A percentile compares a stretch with the other conserved stretches of the same genome.
These are phyloP conservation scores for Alligator sinensis DNA, from an alignment of 2,113 vertebrate species.

Conservation along the genomic window DNA sequence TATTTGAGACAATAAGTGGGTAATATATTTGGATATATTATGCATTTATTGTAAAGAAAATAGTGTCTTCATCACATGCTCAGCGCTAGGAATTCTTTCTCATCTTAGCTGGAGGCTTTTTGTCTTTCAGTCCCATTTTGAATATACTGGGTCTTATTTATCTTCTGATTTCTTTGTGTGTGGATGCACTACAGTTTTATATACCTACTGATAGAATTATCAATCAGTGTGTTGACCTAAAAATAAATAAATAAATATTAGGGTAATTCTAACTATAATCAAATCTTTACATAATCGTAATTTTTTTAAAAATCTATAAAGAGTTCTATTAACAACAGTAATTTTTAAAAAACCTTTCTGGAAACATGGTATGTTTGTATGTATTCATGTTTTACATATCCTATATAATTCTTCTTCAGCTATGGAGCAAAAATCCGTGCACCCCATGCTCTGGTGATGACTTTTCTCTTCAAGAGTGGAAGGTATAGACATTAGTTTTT, in stretches of 20 bases:
- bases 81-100: not conserved
- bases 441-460: slow-evolving; percentile 97
- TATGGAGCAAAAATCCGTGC: slow-evolving; percentile 96
- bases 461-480: slow-evolving; percentile 94
- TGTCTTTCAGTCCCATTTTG: not conserved
- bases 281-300: too few relatives aligned
- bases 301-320: not conserved
- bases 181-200: not conserved
- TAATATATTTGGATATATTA: too few relatives aligned
- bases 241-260: too few relatives aligned
- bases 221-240: not conserved
- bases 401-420: slow-evolving; percentile 67
- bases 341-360: not conserved
- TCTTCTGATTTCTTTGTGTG: not conserved
- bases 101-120: not conserved
- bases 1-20: too few relatives aligned
- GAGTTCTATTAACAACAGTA: not conserved
- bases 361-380: not conserved
- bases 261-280: too few relatives aligned
- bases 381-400: too few relatives aligned
- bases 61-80: not conserved
- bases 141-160: not conserved
- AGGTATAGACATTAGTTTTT: slow-evolving; percentile 78
- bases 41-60: not conserved
- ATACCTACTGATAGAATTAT: not conserved